These are phyloP conservation scores for Celastrina argiolus DNA, from an alignment of 2,888 invertebrate species.

Conservation along the genomic window DNA sequence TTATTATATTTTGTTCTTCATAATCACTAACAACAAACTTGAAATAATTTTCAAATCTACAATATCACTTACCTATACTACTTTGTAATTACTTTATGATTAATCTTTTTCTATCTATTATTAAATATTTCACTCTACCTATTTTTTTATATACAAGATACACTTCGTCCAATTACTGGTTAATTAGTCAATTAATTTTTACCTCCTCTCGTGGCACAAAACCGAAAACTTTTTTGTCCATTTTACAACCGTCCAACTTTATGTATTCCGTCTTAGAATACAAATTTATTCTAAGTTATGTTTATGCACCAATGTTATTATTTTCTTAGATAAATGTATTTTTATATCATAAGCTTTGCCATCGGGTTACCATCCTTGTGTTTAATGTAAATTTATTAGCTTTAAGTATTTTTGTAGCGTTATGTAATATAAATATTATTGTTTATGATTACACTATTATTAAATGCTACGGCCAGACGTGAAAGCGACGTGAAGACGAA, in stretches of 20 bases:
- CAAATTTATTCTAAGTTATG: conserved; percentile 6
- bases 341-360: neutral
- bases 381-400: neutral
- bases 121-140: neutral
- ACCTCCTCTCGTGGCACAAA: conserved; percentile 11
- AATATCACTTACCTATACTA: neutral
- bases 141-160: neutral
- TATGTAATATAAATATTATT: neutral
- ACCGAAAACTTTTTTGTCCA: conserved; percentile 14
- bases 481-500: too few species aligned
- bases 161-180: conserved; percentile 7
- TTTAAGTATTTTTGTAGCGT: neutral
- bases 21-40: neutral
- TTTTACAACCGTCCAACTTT: conserved; percentile 19
- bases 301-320: neutral
- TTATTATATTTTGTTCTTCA: neutral
- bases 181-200: conserved; percentile 18
- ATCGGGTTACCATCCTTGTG: neutral
- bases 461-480: too few species aligned
- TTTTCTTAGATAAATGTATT: conserved; percentile 1
- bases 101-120: neutral
- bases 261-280: conserved; percentile 16
- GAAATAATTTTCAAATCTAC: neutral
- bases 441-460: neutral
- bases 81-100: neutral